phyloP scores from a whole-genome alignment of 2,113 vertebrate species.

The Benitochromis conjunctus region DNA sequence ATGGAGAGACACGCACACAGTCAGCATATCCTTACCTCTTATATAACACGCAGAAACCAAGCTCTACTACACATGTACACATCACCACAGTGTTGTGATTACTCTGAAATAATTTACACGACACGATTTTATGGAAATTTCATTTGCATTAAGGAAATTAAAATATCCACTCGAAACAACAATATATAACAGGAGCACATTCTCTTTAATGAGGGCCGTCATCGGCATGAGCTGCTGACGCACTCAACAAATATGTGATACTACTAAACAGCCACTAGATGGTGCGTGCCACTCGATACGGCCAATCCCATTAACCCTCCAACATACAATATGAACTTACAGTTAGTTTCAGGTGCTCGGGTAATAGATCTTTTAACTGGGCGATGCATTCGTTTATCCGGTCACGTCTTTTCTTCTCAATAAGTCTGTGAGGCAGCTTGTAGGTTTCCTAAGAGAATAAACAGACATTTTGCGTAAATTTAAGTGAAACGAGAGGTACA shows the following conservation, averaged over 20 bases:
- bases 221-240: constrained; percentile 28
- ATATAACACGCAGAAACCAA: constrained; percentile 21
- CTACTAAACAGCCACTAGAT: constrained; percentile 14
- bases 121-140: neutral
- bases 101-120: neutral
- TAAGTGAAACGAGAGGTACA: neutral
- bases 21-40: constrained; percentile 48
- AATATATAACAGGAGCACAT: neutral
- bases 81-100: neutral
- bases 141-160: neutral
- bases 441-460: constrained; percentile 86
- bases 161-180: neutral
- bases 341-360: constrained; percentile 97
- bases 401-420: constrained; percentile 97
- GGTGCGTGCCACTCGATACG: constrained; percentile 8
- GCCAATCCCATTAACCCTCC: neutral
- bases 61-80: neutral
- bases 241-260: constrained; percentile 14
- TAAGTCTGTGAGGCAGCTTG: constrained; percentile 94
- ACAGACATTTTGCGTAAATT: neutral
- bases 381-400: constrained; percentile 98
- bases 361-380: constrained; percentile 94
- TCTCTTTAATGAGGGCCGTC: neutral
- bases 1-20: constrained; percentile 34
- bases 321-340: constrained; percentile 71